Percentiles rank a stretch among this genome's conserved stretches.
Conservation (phyloP, 2,888 invertebrate species). For the Hirtodrosophila alboralis region DNA sequence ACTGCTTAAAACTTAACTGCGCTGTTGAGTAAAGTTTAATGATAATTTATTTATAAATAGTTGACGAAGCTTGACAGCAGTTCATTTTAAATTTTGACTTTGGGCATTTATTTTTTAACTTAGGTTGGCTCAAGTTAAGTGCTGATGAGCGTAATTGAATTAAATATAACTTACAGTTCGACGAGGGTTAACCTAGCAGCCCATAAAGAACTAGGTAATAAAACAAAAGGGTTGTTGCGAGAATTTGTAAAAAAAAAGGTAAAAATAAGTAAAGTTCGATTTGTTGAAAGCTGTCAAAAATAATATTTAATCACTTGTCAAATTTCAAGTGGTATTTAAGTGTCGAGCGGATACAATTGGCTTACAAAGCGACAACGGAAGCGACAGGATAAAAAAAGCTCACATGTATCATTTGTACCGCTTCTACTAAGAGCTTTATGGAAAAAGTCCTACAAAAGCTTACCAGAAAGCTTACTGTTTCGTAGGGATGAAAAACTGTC, state of each 20-base stretch:
- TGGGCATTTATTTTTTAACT: not conserved
- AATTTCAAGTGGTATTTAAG: constrained; percentile 52
- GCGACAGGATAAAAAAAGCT: constrained; percentile 12
- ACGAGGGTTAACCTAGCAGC: too few species aligned
- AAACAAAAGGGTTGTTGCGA: constrained; percentile 23
- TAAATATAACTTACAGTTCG: constrained; percentile 24
- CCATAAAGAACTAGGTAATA: constrained; percentile 14
- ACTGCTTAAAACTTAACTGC: constrained; percentile 21
- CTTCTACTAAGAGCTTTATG: too few species aligned
- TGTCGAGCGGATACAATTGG: constrained; percentile 33
- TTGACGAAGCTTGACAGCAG: constrained; percentile 11
- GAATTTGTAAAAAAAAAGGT: not conserved
- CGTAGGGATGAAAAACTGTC: not conserved
- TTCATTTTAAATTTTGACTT: constrained; percentile 17
- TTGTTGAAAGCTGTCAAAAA: constrained; percentile 20
- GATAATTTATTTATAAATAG: constrained; percentile 40
- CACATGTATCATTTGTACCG: too few species aligned
- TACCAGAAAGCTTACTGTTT: constrained; percentile 2
- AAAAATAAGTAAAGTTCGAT: constrained; percentile 7
- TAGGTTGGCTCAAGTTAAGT: not conserved
- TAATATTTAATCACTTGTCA: constrained; percentile 31
- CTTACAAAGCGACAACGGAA: not conserved
- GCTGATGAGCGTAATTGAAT: constrained; percentile 43
- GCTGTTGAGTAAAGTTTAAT: constrained; percentile 8
- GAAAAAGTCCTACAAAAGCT: too few species aligned